Evolutionary conservation across 2,113 vertebrate species (phyloP).

Genomic region (Cheirogaleus medius): DNA sequence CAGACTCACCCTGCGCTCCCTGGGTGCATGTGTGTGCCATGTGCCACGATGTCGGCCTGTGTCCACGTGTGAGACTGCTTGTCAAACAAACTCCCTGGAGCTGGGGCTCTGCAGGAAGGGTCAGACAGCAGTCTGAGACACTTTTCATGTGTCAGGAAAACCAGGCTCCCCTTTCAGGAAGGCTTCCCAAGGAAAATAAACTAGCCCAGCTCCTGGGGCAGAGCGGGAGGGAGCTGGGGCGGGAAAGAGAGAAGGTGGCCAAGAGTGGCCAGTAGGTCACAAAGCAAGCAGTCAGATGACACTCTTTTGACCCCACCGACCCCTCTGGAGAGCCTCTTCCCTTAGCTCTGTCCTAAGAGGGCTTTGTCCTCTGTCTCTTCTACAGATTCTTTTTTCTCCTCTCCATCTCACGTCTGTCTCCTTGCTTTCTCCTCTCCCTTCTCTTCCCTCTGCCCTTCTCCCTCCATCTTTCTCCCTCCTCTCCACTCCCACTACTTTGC

Average conservation of each 20-base stretch:
- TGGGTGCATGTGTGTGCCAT: not conserved
- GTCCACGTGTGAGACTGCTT: conserved; percentile 67
- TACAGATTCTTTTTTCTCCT: not conserved
- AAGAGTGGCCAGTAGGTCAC: not conserved
- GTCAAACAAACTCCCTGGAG: conserved; percentile 64
- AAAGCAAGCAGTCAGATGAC: not conserved
- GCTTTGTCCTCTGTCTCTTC: not conserved
- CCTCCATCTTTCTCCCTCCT: not conserved
- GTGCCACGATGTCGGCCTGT: not conserved
- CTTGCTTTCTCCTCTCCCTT: not conserved
- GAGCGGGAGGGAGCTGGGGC: not conserved
- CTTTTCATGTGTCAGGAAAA: conserved; percentile 76
- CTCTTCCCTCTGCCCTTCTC: not conserved
- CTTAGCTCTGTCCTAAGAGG: conserved; percentile 10
- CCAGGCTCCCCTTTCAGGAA: conserved; percentile 77
- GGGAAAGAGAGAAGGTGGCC: not conserved
- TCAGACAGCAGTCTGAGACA: conserved; percentile 65
- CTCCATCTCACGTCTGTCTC: not conserved
- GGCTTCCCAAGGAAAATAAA: conserved; percentile 77
- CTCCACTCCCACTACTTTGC: not conserved
- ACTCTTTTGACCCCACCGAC: not conserved
- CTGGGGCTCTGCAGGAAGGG: conserved; percentile 66
- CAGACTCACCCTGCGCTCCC: not conserved
- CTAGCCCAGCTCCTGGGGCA: conserved; percentile 56
- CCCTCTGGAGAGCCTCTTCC: not conserved